These are phyloP conservation scores for Cancer borealis DNA, from an alignment of 2,888 invertebrate genomes.

Conservation along the genomic window DNA sequence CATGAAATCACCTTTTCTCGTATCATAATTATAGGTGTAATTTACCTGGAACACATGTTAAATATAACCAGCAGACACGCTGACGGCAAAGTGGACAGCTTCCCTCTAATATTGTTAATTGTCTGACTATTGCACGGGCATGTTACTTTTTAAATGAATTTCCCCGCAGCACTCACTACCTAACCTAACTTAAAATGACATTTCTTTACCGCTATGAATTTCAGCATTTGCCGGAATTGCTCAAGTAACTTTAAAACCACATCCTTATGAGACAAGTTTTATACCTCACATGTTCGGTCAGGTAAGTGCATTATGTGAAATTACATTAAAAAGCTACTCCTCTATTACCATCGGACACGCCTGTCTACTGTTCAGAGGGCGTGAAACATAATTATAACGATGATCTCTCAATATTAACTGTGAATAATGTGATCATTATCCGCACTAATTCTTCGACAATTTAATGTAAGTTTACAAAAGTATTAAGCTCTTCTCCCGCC, in stretches of 20 bases:
- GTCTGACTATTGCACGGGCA: background rate
- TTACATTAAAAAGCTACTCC: background rate
- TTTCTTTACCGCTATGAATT: background rate
- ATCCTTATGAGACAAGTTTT: background rate
- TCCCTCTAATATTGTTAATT: background rate
- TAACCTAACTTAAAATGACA: background rate
- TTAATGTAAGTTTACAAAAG: background rate
- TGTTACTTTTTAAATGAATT: background rate
- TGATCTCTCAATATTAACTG: constrained; percentile 2
- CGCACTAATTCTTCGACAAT: background rate
- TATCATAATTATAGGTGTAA: background rate
- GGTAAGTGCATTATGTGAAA: background rate
- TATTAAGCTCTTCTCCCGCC: background rate
- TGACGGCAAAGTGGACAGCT: background rate
- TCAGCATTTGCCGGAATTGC: background rate
- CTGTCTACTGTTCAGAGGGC: background rate
- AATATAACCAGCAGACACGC: background rate
- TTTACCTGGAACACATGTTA: background rate
- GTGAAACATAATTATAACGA: background rate
- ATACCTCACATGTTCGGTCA: background rate
- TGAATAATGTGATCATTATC: background rate
- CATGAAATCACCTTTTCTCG: background rate
- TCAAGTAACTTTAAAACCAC: background rate
- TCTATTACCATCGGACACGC: background rate
- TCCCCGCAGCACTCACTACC: background rate